Evolutionary conservation across 2,888 invertebrate genomes (phyloP).

Genomic region (Mesorhabditis sp.): DNA sequence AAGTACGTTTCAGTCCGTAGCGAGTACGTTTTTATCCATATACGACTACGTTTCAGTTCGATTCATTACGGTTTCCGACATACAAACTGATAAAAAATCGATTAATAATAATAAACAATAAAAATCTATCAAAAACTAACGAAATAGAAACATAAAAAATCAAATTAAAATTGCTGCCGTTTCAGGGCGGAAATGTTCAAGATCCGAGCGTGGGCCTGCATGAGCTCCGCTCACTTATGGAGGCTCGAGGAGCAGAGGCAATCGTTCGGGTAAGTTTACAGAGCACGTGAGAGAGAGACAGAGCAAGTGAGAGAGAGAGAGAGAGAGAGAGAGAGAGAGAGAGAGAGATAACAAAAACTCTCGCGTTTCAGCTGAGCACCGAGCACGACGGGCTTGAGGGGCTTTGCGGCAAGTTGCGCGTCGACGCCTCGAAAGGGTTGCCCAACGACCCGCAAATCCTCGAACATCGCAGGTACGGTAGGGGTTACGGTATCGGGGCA

Average conservation of each 20-base stretch:
- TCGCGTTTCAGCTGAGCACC: conserved; percentile 38
- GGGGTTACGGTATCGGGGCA: background rate
- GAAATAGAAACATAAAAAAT: no score
- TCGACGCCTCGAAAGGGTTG: conserved; percentile 47
- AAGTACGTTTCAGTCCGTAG: no score
- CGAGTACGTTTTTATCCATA: background rate
- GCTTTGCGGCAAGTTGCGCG: conserved; percentile 39
- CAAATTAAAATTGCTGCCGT: background rate
- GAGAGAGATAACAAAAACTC: conserved; percentile 15
- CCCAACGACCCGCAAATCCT: conserved; percentile 40
- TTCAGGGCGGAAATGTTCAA: conserved; percentile 25
- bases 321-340: conserved; percentile 2
- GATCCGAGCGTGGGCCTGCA: conserved; percentile 69
- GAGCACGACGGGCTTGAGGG: conserved; percentile 53
- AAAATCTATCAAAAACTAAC: no score
- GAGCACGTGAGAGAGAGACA: background rate
- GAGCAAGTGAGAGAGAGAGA: conserved; percentile 7
- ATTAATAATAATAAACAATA: no score
- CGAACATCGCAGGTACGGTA: conserved; percentile 10
- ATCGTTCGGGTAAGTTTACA: conserved; percentile 72
- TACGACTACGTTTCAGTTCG: background rate
- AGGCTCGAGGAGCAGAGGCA: conserved; percentile 89
- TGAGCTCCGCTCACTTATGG: conserved; percentile 98
- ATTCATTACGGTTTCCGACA: background rate
- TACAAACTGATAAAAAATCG: no score